These are phyloP conservation scores for Autographa gamma DNA, from an alignment of 2,888 invertebrate genomes.

Conservation along the genomic window DNA sequence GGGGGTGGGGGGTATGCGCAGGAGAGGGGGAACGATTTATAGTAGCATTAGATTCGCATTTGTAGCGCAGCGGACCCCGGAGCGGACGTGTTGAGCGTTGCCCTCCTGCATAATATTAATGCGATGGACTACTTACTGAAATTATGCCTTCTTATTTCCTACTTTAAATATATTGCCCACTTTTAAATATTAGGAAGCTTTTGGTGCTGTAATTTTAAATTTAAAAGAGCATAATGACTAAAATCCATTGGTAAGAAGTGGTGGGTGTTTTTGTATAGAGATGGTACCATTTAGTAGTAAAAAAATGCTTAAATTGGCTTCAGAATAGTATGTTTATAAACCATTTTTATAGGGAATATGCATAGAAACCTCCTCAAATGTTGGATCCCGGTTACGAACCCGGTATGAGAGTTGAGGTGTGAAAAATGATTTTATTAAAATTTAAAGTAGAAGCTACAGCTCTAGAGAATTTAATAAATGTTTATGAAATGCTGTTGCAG, in stretches of 20 bases:
- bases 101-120: slow-evolving; percentile 64
- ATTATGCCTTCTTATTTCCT: slow-evolving; percentile 44
- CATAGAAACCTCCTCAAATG: slow-evolving; percentile 30
- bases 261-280: neutral
- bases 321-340: neutral
- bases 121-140: slow-evolving; percentile 53
- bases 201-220: neutral
- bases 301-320: neutral
- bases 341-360: slow-evolving; percentile 8
- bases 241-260: neutral
- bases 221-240: neutral
- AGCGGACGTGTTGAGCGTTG: slow-evolving; percentile 64
- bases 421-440: slow-evolving; percentile 73
- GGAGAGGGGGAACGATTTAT: slow-evolving; percentile 78
- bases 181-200: neutral
- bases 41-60: slow-evolving; percentile 83
- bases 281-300: neutral
- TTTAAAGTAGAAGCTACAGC: slow-evolving; percentile 63
- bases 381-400: slow-evolving; percentile 29
- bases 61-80: slow-evolving; percentile 64
- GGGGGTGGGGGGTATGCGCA: slow-evolving; percentile 66
- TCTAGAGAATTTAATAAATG: slow-evolving; percentile 74
- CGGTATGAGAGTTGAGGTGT: slow-evolving; percentile 58
- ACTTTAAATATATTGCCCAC: slow-evolving; percentile 1
- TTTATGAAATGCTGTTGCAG: slow-evolving; percentile 70